A percentile compares a stretch with the other conserved stretches of the same genome.
phyloP scores from a whole-genome alignment of 2,888 invertebrate species.

The Oxycera nigricornis region DNA sequence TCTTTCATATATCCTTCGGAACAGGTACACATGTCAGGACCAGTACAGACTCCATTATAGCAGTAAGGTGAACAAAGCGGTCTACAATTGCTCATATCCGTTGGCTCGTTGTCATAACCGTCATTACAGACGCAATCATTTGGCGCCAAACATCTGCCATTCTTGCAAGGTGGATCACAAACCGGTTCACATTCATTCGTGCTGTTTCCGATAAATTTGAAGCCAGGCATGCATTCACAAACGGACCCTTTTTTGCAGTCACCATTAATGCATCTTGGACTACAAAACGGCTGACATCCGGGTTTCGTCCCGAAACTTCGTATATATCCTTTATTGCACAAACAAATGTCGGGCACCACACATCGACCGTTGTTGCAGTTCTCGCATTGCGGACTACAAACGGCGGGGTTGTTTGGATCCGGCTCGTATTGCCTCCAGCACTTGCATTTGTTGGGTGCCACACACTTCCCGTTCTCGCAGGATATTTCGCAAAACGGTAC shows the following conservation, averaged over 20 bases:
- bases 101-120: constrained; percentile 53
- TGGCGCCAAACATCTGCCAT: constrained; percentile 62
- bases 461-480: constrained; percentile 53
- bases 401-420: background rate
- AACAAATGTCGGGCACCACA: constrained; percentile 53
- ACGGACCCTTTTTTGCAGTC: constrained; percentile 51
- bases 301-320: constrained; percentile 46
- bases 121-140: constrained; percentile 55
- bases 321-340: constrained; percentile 47
- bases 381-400: constrained; percentile 56
- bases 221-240: constrained; percentile 55
- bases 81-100: constrained; percentile 1
- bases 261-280: constrained; percentile 36
- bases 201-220: constrained; percentile 52
- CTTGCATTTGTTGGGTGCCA: constrained; percentile 58
- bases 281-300: constrained; percentile 47
- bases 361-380: constrained; percentile 55
- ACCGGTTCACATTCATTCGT: constrained; percentile 54
- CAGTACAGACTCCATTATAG: constrained; percentile 71
- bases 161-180: constrained; percentile 56
- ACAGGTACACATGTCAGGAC: constrained; percentile 65
- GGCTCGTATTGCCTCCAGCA: constrained; percentile 63
- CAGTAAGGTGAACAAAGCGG: constrained; percentile 62
- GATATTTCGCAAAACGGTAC: constrained; percentile 39
- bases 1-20: constrained; percentile 54